Evolutionary conservation across 2,797 vertebrate species (phyloP), one percentile per base, ranked within the genome.

Genomic region (Rallus crepitans): DNA sequence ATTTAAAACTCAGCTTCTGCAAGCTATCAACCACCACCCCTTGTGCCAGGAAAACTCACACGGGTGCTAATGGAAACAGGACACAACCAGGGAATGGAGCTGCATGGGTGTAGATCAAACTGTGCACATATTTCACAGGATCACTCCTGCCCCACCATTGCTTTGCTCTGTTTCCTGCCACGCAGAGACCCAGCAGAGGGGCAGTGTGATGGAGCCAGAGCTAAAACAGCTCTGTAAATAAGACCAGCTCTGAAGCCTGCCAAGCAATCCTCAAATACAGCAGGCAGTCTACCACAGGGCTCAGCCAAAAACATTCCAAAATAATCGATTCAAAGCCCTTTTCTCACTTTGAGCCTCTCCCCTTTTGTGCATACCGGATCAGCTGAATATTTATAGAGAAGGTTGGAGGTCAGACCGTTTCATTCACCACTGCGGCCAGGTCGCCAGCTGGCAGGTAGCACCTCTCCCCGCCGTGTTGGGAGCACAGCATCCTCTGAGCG

Each of bases 1-100:
- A 85, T 95, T 92, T 94, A 72, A 90, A 91, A 77, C 57, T 35
- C 45, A 15, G 79, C 72, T 94, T 89, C 85, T 93, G 92, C 94
- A 94, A 93, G 70, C 91, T 76, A 70, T 92, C 93, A 84, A 77
- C 55, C 76, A n/a, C 68, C 23, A 4, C 47, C 40, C 48, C 42
- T 81, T 5, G 0, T 63, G 66, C 87, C 93, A 93, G 82, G 40
- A 93, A 93, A 94, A 48, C 72, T 77, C 65, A 37, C 35, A 21
- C 0, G 31, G 56, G 48, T 2, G 3, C 35, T 82, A 63, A 87
- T 6, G 56, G 75, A 45, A 94, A 80, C 7, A 31, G 56, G 33
- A 31, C 56, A 66, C 47, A 25, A 23, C 1, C 39, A 66, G 75
- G 60, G 55, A 90, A n/a, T 47, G 25, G 66, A 76, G 47, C n/a